These are phyloP conservation scores for Proteles cristata DNA, from an alignment of 2,113 vertebrate genomes.

Conservation along the genomic window DNA sequence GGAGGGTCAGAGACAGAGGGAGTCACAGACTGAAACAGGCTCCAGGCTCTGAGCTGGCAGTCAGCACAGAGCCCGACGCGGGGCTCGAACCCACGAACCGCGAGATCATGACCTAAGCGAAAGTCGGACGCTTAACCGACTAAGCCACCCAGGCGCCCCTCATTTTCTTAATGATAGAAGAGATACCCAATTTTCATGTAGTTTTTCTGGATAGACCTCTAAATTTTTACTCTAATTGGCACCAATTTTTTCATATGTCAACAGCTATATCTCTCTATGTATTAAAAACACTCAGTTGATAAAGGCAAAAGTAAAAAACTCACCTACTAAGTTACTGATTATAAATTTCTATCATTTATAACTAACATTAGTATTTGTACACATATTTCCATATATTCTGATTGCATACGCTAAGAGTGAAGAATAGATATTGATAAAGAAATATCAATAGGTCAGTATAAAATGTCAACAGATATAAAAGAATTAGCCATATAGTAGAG, in stretches of 20 bases:
- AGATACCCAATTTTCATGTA: not conserved
- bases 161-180: not conserved
- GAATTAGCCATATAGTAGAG: not conserved
- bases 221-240: conserved; percentile 1
- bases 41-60: no score
- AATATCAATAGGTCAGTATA: not conserved
- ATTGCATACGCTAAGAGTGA: not conserved
- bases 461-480: not conserved
- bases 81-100: no score
- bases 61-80: no score
- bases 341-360: not conserved
- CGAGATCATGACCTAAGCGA: no score
- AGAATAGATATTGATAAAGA: not conserved
- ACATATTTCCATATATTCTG: not conserved
- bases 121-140: no score
- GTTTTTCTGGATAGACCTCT: not conserved
- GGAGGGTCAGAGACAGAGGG: no score
- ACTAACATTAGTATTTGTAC: not conserved
- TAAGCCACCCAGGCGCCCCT: no score
- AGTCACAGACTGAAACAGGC: no score
- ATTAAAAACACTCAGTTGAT: not conserved
- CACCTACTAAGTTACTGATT: not conserved
- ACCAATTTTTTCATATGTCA: not conserved
- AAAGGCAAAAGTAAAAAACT: not conserved
- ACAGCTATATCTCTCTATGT: not conserved